A percentile compares a stretch with the other conserved stretches of the same genome.
These are phyloP conservation scores for Scelioninae gen. 1 DNA, from an alignment of 2,888 invertebrate genomes.

Conservation along the genomic window DNA sequence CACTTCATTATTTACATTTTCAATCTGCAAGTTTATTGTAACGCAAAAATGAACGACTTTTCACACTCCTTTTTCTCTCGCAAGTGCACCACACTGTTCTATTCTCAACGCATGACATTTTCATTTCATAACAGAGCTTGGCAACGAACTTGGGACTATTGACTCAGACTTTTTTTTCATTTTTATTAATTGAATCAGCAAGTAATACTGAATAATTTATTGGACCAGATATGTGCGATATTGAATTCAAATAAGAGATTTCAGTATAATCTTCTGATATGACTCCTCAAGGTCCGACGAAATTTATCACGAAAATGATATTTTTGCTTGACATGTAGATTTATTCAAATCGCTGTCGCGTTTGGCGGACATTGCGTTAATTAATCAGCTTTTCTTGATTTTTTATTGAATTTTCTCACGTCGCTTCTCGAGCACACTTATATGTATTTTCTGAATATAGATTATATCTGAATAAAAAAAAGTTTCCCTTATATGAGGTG, in stretches of 20 bases:
- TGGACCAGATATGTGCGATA: neutral
- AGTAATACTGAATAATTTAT: neutral
- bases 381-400: conserved; percentile 26
- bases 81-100: conserved; percentile 24
- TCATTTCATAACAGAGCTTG: conserved; percentile 50
- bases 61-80: conserved; percentile 5
- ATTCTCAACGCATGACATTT: conserved; percentile 54
- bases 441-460: neutral
- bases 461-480: too few species aligned
- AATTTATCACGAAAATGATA: conserved; percentile 26
- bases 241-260: too few species aligned
- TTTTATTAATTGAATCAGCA: neutral
- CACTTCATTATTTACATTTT: conserved; percentile 42
- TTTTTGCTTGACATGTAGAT: conserved; percentile 5
- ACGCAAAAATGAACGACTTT: conserved; percentile 16
- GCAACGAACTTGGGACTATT: conserved; percentile 13
- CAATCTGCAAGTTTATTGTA: conserved; percentile 32
- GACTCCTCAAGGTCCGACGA: conserved; percentile 10
- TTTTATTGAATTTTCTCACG: conserved; percentile 30
- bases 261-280: too few species aligned
- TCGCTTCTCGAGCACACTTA: neutral
- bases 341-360: conserved; percentile 10
- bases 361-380: conserved; percentile 10
- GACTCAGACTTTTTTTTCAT: neutral
- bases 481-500: too few species aligned